Percentiles rank a stretch among this genome's conserved stretches.
Conservation (phyloP, 2,113 vertebrate species). For the Chaenocephalus aceratus region DNA sequence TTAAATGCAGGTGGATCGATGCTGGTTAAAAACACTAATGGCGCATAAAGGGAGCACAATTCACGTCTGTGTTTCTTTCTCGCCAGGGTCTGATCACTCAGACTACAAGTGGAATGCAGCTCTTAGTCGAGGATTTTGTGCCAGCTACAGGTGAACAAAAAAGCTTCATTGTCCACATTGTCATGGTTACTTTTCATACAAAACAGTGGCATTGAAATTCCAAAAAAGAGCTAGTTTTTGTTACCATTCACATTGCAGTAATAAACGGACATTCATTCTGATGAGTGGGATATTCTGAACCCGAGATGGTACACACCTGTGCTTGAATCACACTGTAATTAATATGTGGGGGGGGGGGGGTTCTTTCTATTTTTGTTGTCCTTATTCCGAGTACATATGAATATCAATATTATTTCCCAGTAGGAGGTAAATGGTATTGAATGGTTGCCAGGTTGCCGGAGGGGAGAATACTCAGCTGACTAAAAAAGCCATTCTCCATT, state of each 20-base stretch:
- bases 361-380: slow-evolving; percentile 18
- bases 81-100: slow-evolving; percentile 60
- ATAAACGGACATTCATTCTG: slow-evolving; percentile 49
- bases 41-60: slow-evolving; percentile 62
- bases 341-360: neutral
- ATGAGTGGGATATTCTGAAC: slow-evolving; percentile 51
- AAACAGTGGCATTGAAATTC: slow-evolving; percentile 45
- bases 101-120: slow-evolving; percentile 54
- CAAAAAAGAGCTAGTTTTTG: slow-evolving; percentile 38
- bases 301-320: slow-evolving; percentile 57
- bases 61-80: slow-evolving; percentile 49
- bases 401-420: slow-evolving; percentile 76
- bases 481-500: slow-evolving; percentile 75
- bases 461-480: slow-evolving; percentile 54
- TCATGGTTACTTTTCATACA: slow-evolving; percentile 46
- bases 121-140: slow-evolving; percentile 50
- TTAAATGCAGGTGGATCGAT: slow-evolving; percentile 71
- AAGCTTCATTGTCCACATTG: slow-evolving; percentile 45
- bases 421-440: slow-evolving; percentile 73
- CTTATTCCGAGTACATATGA: slow-evolving; percentile 61
- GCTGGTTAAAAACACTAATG: slow-evolving; percentile 68
- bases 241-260: slow-evolving; percentile 39
- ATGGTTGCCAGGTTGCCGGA: slow-evolving; percentile 71
- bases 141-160: slow-evolving; percentile 40
- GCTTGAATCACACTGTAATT: slow-evolving; percentile 47